Evolutionary conservation across 2,888 invertebrate species (phyloP), one percentile per base, ranked within the genome.

Genomic region (Stenoptilia bipunctidactyla): DNA sequence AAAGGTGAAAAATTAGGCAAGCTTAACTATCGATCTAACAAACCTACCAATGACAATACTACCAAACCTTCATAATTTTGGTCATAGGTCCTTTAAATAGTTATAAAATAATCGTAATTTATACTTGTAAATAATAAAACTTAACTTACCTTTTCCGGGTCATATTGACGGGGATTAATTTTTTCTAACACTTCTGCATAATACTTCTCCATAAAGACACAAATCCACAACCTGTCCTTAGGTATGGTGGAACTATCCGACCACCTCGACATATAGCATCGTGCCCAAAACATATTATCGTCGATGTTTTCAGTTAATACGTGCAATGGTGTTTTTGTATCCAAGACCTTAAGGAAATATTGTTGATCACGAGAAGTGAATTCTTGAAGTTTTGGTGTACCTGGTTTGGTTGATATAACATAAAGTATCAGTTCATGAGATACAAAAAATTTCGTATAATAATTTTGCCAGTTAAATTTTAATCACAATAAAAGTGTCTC

Each of bases 271-370:
- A 56, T 55, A 45, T 80, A 84, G 41, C 71, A 80, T 45, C 76
- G 63, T 56, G 73, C 77, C 85, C 85, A 85, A 57, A 84, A 84
- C 45, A 77, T 63, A 46, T 85, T 79, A 52, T 66, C 75, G 55
- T 73, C 70, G 20, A 85, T 77, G 49, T 79, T 77, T 41, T 80
- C 77, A 0, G 79, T 79, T 45, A 85, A 56, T 45, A 79, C 66
- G 54, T 74, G 66, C 13, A 85, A 58, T 1, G 82, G 70, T 1
- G 75, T 65, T 43, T 76, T 55, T 1, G 73, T 74, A 34, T 73
- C 61, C 13, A 85, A 53, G 40, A 77, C 64, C 64, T 77, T 69
- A 15, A 84, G 48, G 48, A 85, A 80, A 14, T 66, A 53, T 51
- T 83, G 76, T 30, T 72, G 63, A 48, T 85, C 83, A 51, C 79